Evolutionary conservation across 2,797 vertebrate species (phyloP).

Genomic region (Phaenicophaeus curvirostris): DNA sequence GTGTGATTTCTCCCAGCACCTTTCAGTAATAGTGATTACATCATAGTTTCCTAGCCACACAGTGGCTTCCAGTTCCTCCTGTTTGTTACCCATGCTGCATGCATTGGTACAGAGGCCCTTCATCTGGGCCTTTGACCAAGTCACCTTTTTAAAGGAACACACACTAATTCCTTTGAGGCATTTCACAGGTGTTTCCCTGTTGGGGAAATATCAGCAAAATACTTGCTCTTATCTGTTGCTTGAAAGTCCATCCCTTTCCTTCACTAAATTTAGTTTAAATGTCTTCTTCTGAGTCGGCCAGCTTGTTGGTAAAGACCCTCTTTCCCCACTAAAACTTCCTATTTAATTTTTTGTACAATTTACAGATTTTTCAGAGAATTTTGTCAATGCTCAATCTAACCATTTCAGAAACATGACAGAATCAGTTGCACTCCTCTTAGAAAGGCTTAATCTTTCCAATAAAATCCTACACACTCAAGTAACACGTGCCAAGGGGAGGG

Average conservation of each 20-base stretch:
- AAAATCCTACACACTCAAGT: no score
- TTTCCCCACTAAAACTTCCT: background rate
- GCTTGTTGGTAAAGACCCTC: background rate
- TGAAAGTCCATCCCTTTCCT: background rate
- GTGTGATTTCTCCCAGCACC: background rate
- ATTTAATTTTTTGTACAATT: no score
- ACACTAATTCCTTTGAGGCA: background rate
- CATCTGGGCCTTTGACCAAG: rapidly evolving
- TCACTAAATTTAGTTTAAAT: background rate
- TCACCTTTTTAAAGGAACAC: background rate
- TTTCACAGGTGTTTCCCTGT: background rate
- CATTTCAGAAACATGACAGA: no score
- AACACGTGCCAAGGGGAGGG: no score
- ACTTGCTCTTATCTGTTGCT: background rate
- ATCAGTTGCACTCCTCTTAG: no score
- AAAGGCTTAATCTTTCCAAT: no score
- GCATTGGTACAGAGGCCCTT: background rate
- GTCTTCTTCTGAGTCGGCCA: background rate
- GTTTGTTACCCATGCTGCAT: background rate
- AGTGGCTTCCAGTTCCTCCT: background rate
- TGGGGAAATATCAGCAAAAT: background rate
- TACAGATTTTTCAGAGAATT: no score
- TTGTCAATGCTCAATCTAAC: no score
- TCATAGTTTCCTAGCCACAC: background rate
- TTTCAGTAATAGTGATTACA: background rate